These are phyloP conservation scores for Eretmochelys imbricata DNA, from an alignment of 2,113 vertebrate species.

Conservation along the genomic window DNA sequence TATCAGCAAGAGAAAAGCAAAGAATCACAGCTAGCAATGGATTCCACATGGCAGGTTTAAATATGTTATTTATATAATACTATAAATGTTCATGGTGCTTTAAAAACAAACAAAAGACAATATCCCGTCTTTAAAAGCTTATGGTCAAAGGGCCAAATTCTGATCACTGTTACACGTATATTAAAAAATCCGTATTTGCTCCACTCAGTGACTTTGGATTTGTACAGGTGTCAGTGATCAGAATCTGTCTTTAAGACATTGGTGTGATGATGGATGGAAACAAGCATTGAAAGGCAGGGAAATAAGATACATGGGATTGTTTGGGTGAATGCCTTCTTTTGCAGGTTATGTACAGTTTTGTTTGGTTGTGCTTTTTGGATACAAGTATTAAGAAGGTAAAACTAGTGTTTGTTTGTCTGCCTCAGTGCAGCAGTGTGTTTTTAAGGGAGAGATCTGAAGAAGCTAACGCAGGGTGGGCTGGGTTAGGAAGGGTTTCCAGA, in stretches of 20 bases:
- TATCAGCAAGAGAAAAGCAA: neutral
- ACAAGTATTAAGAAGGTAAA: neutral
- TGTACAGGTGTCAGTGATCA: rapidly evolving
- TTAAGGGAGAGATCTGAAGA: neutral
- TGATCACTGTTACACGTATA: neutral
- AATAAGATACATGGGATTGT: constrained; percentile 8
- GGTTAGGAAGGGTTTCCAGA: neutral
- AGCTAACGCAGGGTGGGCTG: neutral
- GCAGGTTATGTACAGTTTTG: constrained; percentile 7
- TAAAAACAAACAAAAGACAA: constrained; percentile 27
- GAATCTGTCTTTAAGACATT: neutral
- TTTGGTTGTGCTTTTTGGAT: neutral
- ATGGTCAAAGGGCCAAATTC: neutral
- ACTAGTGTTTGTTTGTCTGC: neutral
- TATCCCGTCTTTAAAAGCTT: constrained; percentile 5
- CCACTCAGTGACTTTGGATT: neutral
- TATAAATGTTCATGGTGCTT: constrained; percentile 6
- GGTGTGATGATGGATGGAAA: neutral
- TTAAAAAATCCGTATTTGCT: neutral
- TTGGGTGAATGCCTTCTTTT: constrained; percentile 36
- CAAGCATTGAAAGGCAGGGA: neutral
- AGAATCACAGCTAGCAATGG: neutral
- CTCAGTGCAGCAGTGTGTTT: neutral
- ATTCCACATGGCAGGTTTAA: constrained; percentile 15
- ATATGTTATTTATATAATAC: constrained; percentile 18